Evolutionary conservation across 2,113 vertebrate species (phyloP), one percentile per base, ranked within the genome.

Genomic region (Garra rufa): DNA sequence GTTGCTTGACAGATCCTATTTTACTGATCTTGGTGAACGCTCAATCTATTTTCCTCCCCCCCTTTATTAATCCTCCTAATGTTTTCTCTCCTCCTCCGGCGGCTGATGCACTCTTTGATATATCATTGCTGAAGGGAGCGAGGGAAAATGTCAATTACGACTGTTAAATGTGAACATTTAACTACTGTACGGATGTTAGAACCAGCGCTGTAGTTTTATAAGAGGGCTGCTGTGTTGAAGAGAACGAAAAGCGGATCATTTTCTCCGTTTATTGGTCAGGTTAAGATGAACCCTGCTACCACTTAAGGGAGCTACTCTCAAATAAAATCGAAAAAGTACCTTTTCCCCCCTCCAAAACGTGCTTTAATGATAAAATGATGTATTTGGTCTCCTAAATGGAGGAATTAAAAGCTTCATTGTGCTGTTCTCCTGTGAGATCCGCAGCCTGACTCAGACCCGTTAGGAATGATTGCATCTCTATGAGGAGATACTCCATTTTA

Each of bases 371-470:
- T 11, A 65, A 34, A 30, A 46, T 46, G 14, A 65, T 46, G 44
- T 69, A 81, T 69, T 79, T 81, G 41, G 21, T 52, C 44, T 59
- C 55, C 57, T 34, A 21, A 57, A 77, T 19, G 6, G 38, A 80
- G 77, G 59, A 80, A 80, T 80, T 80, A 80, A 80, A 80, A 77
- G 28, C n/a, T n/a, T 21, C 9, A n/a, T 19, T 50, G 74, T 10
- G 46, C 13, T 1, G 24, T 81, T 65, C 52, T 59, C 55, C 14
- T 83, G n/a, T 67, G 61, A 92, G 91, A 91, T 90, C 84, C 84
- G 89, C 91, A 92, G 91, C 86, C 91, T 88, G 88, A 93, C 92
- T 92, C 88, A 89, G 91, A 89, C 89, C 90, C 88, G 88, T 91
- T 92, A 89, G 88, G 88, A 89, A 88, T 82, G 81, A 87, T 89